phyloP scores from a whole-genome alignment of 2,888 invertebrate species.

The Perdita meconis region DNA sequence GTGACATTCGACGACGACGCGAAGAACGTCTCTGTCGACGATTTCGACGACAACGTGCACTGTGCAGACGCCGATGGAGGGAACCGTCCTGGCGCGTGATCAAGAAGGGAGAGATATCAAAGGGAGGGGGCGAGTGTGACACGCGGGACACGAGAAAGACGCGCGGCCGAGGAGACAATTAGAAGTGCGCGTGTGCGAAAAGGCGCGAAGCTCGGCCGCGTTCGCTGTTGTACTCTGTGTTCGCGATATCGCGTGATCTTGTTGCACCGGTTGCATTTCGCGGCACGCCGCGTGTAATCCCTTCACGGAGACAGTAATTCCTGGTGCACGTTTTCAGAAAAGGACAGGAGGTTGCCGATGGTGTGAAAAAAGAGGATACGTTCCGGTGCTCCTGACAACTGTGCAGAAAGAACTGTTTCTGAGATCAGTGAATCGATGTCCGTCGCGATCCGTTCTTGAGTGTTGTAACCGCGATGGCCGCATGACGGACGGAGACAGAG shows the following conservation, averaged over 20 bases:
- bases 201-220: conserved; percentile 16
- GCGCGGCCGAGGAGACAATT: conserved; percentile 21
- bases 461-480: conserved; percentile 5
- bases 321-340: too few relatives aligned
- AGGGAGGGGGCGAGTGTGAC: conserved; percentile 30
- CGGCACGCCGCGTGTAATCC: too few relatives aligned
- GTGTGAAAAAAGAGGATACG: too few relatives aligned
- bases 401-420: neutral
- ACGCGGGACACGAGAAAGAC: conserved; percentile 24
- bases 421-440: conserved; percentile 20
- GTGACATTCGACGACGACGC: too few relatives aligned
- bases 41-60: conserved; percentile 22
- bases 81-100: neutral
- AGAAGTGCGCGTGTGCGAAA: conserved; percentile 59
- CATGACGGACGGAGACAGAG: neutral
- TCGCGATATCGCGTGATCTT: conserved; percentile 28
- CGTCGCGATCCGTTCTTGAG: conserved; percentile 9
- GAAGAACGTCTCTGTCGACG: too few relatives aligned
- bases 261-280: conserved; percentile 5
- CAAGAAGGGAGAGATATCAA: conserved; percentile 17
- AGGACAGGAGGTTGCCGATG: too few relatives aligned
- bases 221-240: conserved; percentile 38
- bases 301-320: too few relatives aligned
- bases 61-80: conserved; percentile 14
- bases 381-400: neutral